Evolutionary conservation across 1,140 invertebrate species (phyloP).

Genomic region (Muscidifurax raptorellus): DNA sequence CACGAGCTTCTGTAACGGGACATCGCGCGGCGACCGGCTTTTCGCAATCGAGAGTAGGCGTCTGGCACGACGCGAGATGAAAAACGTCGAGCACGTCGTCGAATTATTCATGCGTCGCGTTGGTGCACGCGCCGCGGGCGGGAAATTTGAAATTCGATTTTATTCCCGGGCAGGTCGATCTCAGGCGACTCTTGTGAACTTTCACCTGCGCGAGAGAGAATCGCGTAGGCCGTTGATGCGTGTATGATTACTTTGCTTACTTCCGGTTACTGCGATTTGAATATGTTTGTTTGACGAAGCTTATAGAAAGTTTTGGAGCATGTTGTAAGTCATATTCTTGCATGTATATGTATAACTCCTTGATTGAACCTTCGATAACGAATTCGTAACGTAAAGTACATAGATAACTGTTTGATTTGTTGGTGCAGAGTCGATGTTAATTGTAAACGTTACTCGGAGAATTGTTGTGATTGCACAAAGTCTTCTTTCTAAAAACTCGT

Average conservation of each 20-base stretch:
- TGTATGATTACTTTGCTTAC: background rate
- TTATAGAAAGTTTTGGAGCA: too few species aligned
- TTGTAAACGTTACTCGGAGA: too few species aligned
- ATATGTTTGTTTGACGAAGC: too few species aligned
- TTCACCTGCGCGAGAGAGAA: background rate
- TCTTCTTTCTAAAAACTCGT: too few species aligned
- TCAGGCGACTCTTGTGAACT: background rate
- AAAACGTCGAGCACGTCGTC: background rate
- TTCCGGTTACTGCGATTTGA: too few species aligned
- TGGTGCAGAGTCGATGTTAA: too few species aligned
- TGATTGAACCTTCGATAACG: too few species aligned
- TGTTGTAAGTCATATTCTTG: too few species aligned
- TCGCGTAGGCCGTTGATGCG: background rate
- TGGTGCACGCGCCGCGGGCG: background rate
- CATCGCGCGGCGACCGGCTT: constrained; percentile 2
- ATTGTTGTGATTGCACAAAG: too few species aligned
- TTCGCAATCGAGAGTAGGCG: constrained; percentile 33
- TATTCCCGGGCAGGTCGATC: background rate
- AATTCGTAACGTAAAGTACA: too few species aligned
- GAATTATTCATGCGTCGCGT: background rate
- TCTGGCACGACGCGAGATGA: background rate
- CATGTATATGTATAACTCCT: too few species aligned
- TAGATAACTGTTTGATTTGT: too few species aligned
- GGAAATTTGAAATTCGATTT: background rate
- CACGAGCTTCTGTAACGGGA: constrained; percentile 30